Evolutionary conservation across 2,113 vertebrate species (phyloP), one percentile per base, ranked within the genome.

Genomic region (Monopterus albus): DNA sequence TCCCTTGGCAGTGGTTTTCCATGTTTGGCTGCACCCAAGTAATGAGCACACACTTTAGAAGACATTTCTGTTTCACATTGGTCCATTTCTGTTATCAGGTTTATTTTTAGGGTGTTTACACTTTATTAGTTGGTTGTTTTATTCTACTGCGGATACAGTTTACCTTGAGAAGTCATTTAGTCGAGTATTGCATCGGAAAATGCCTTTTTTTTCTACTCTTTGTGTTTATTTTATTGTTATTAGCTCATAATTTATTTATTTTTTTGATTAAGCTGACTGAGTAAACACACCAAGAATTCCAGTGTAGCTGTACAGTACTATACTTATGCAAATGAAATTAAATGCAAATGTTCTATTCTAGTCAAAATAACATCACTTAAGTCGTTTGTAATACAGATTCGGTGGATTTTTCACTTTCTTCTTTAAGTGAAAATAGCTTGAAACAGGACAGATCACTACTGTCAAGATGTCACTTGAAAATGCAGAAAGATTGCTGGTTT

Each of bases 1-100:
- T 80, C 73, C 64, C 65, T 20, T 18, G 17, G 49, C 49, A 56
- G 26, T 12, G 31, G 21, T 74, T 86, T 70, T 74, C 35, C 20
- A 17, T 78, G 62, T 78, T 52, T 75, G 70, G 62, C 56, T 81
- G 63, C 39, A 66, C 56, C 10, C 8, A 6, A 18, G 26, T 58
- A 70, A 65, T 76, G 60, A 77, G 67, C 33, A 42, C 0, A 20
- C 47, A 51, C 42, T 64, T 72, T 29, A 20, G 46, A 55, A 76
- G 63, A 55, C 26, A 26, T 45, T 53, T 68, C 35, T 18, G 36
- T 20, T 28, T 52, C 35, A 45, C 33, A 28, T 29, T 4, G 21
- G 29, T 47, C 6, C 40, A 42, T 63, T 50, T 57, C 25, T 20
- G 11, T 42, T 21, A 11, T 39, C 46, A 51, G 10, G 18, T 74